phyloP scores from a whole-genome alignment of 92 coral and sea anemone genomes.

The Nematostella vectensis region DNA sequence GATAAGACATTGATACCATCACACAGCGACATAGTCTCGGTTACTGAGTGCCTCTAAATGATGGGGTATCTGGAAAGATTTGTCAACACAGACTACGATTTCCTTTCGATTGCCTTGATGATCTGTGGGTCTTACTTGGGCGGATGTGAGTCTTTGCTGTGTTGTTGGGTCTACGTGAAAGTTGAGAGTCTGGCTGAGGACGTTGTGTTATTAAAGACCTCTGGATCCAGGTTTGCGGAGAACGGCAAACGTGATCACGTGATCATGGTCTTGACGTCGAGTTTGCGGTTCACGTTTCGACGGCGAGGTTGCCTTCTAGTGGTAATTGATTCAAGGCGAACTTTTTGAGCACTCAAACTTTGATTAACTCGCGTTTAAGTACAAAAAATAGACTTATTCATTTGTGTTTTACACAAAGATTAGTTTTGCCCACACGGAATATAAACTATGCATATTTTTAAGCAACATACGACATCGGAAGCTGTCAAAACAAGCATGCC shows the following conservation, averaged over 20 bases:
- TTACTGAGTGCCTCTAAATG: background rate
- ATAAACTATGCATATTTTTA: conserved; percentile 1
- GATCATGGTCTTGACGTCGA: conserved; percentile 5
- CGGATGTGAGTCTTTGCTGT: too few species aligned
- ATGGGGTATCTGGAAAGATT: too few species aligned
- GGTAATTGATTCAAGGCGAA: conserved; percentile 2
- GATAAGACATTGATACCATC: background rate
- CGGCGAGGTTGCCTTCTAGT: conserved; percentile 3
- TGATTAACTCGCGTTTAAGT: background rate
- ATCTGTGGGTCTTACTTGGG: too few species aligned
- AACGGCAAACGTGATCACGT: conserved; percentile 8
- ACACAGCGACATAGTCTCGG: too few species aligned
- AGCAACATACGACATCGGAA: background rate
- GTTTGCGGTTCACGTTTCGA: conserved; percentile 4
- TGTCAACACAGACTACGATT: background rate
- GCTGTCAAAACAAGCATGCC: conserved; percentile 1
- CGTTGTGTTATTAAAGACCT: too few species aligned
- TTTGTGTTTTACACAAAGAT: background rate
- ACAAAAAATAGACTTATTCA: background rate
- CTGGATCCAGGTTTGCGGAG: background rate
- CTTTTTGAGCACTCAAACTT: background rate
- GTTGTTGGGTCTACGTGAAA: too few species aligned
- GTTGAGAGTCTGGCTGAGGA: too few species aligned
- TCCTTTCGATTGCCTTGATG: too few species aligned
- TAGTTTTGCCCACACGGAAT: background rate